Base-by-base conservation (phyloP, 1,140 invertebrate genomes). In the Diorhabda elongata region DNA sequence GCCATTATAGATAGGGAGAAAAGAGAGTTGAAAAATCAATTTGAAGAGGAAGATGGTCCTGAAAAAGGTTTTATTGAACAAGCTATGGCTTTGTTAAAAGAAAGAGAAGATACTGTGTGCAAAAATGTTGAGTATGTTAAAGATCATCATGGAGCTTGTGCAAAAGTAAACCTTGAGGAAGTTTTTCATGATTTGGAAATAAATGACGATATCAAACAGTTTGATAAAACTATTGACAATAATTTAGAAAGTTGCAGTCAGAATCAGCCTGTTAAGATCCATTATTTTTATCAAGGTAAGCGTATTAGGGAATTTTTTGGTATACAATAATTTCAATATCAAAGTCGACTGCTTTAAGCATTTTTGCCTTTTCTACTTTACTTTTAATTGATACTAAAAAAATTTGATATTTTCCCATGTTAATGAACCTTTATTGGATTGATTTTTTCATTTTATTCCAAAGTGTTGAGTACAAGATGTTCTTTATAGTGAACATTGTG, bases 231-330 rank as follows among this genome's bases (percentile, higher is more conserved):
- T 57, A 44, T 8, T 56, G 47, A 52, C 8, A 68, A 66, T 52
- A 63, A 63, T 67, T 59, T 67, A 42, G 66, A 67, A 61, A 59
- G 61, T 60, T 64, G 58, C 42, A 68, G 61, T 56, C 47, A 58
- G 6, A 61, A 9, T n/a, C 58, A 67, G 8, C 63, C 60, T 61
- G 44, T 64, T 5, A 77, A 74, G 63, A 74, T 71, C 62, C 64
- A 72, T 81, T 94, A 93, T 78, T 96, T 95, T 79, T 96, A 95
- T 83, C 93, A 96, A 89, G 89, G 92, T 92, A 84, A 74, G 61
- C 65, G 62, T 64, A 69, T 60, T 42, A 26, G 26, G 26, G 26
- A 26, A 26, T 26, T 26, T 26, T 26, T 26, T 26, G 26, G 26
- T 26, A 26, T 26, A 26, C 26, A 26, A 26, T 26, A 26, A 26